Evolutionary conservation across 2,797 vertebrate genomes (phyloP).

Genomic region (Mus spretus): DNA sequence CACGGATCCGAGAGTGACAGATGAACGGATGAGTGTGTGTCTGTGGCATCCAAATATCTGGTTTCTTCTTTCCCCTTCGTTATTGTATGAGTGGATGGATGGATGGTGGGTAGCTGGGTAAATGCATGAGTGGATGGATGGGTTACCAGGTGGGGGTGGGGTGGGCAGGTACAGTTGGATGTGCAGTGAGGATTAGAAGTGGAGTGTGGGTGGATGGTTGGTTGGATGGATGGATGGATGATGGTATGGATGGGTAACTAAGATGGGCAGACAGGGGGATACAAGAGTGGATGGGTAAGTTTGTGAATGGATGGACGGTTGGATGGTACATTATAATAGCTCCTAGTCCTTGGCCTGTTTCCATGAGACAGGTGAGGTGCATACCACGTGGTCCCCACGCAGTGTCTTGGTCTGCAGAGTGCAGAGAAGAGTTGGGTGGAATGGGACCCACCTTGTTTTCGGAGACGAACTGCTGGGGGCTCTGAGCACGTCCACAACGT

Average conservation of each 20-base stretch:
- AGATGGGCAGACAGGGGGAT: fast-evolving
- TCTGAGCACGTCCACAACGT: neutral
- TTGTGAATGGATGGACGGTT: neutral
- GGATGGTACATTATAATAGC: neutral
- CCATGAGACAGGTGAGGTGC: neutral
- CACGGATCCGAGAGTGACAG: neutral
- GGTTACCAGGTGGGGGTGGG: neutral
- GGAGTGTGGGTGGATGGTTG: neutral
- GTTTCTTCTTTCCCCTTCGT: neutral
- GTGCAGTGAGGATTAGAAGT: neutral
- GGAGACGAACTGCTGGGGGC: neutral
- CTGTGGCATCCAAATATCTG: neutral
- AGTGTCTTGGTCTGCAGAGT: neutral
- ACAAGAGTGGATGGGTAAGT: no score
- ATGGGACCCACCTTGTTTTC: neutral
- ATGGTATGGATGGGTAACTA: neutral
- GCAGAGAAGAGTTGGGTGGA: neutral
- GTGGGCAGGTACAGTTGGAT: neutral
- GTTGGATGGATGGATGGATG: neutral
- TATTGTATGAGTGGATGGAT: no score
- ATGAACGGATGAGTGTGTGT: neutral
- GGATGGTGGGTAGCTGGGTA: no score
- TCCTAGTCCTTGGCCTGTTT: neutral
- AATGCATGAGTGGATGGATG: no score
- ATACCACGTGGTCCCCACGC: fast-evolving